phyloP scores from a whole-genome alignment of 2,797 vertebrate genomes.

The Rhyacichthys aspro region DNA sequence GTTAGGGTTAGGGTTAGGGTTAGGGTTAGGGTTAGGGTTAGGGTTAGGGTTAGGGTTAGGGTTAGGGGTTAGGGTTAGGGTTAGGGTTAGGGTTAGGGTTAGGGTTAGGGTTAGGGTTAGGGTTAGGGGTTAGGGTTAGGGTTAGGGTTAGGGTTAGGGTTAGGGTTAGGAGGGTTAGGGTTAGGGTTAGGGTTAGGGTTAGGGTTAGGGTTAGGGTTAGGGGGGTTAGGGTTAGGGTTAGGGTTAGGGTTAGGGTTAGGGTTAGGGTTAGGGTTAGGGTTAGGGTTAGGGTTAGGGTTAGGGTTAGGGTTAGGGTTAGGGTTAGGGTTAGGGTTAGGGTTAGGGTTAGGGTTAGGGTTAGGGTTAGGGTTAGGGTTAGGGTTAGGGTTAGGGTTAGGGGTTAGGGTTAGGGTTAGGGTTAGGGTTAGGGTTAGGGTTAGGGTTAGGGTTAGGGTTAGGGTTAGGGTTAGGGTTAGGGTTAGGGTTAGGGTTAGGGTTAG shows the following conservation, averaged over 20 bases:
- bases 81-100: background rate
- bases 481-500: too few relatives aligned
- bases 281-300: too few relatives aligned
- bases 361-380: conserved; percentile 11
- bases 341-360: conserved; percentile 5
- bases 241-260: too few relatives aligned
- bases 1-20: too few relatives aligned
- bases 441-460: too few relatives aligned
- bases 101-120: background rate
- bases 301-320: conserved; percentile 1
- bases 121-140: background rate
- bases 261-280: too few relatives aligned
- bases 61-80: conserved; percentile 31
- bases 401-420: conserved; percentile 1
- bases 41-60: conserved; percentile 36
- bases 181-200: conserved; percentile 2
- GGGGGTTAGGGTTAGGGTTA: too few relatives aligned
- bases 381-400: background rate
- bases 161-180: conserved; percentile 1
- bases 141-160: background rate
- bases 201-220: conserved; percentile 1
- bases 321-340: conserved; percentile 5
- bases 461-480: too few relatives aligned
- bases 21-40: background rate
- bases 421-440: too few relatives aligned